Evolutionary conservation across 2,888 invertebrate species (phyloP).

Genomic region (Synanthedon tipuliformis): DNA sequence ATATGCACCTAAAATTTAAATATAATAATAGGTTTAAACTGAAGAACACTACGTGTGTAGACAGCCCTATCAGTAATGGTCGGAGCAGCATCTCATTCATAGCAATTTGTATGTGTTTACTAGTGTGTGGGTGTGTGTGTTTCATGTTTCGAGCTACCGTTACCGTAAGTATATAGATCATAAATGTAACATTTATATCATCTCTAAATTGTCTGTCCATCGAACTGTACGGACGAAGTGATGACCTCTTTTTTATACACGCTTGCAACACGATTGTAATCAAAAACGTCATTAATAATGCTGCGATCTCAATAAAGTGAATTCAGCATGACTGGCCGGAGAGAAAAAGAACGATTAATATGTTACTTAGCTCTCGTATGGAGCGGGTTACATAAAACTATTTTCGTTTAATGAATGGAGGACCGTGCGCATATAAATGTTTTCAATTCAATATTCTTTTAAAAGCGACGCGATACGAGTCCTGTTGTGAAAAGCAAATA

Average conservation of each 20-base stretch:
- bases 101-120: conserved; percentile 13
- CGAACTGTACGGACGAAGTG: conserved; percentile 30
- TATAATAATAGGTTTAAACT: too few species aligned
- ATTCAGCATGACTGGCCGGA: conserved; percentile 20
- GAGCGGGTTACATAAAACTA: conserved; percentile 18
- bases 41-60: conserved; percentile 6
- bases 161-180: conserved; percentile 16
- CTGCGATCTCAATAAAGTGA: conserved; percentile 28
- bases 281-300: conserved; percentile 30
- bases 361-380: conserved; percentile 5
- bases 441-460: conserved; percentile 36
- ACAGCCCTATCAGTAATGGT: conserved; percentile 40
- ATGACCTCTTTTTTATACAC: conserved; percentile 35
- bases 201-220: conserved; percentile 30
- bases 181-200: conserved; percentile 18
- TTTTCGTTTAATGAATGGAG: conserved; percentile 35
- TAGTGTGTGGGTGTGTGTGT: conserved; percentile 14
- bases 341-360: conserved; percentile 13
- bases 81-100: conserved; percentile 57
- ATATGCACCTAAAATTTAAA: too few species aligned
- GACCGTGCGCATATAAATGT: conserved; percentile 24
- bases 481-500: conserved; percentile 56
- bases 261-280: conserved; percentile 34
- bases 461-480: conserved; percentile 25
- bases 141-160: conserved; percentile 38